Evolutionary conservation across 2,113 vertebrate species (phyloP).

Genomic region (Neotoma lepida): DNA sequence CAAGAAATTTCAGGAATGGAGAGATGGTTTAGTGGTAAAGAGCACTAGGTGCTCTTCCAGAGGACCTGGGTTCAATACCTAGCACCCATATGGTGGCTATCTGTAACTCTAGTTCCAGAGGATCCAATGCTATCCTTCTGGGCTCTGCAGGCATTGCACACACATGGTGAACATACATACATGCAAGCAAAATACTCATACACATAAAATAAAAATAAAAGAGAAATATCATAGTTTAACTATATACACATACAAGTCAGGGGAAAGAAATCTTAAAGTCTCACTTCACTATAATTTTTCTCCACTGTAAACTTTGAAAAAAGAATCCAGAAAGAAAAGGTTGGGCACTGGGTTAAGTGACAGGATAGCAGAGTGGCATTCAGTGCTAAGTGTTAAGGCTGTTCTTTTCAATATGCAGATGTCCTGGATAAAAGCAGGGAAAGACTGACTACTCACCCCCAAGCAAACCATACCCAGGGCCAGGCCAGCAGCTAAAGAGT

Average conservation of each 20-base stretch:
- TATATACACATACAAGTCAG: background rate
- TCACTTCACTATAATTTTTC: background rate
- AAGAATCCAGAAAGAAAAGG: constrained; percentile 36
- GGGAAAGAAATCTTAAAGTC: background rate
- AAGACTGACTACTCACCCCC: constrained; percentile 88
- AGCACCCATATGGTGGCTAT: background rate
- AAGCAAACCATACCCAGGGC: constrained; percentile 99
- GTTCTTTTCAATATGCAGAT: background rate
- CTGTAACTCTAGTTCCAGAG: background rate
- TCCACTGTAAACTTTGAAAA: background rate
- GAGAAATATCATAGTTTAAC: background rate
- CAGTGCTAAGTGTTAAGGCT: background rate
- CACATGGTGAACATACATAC: background rate
- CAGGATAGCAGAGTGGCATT: background rate
- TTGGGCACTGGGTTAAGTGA: background rate
- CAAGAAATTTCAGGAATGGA: background rate
- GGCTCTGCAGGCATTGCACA: background rate
- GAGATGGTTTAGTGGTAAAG: background rate
- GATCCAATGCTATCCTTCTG: background rate
- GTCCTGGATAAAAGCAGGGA: background rate
- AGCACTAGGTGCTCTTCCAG: background rate
- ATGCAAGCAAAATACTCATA: background rate
- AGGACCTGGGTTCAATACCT: background rate
- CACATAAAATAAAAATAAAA: background rate
- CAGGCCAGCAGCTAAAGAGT: constrained; percentile 95